phyloP scores from a whole-genome alignment of 2,113 vertebrate genomes.

The Stercorarius parasiticus region DNA sequence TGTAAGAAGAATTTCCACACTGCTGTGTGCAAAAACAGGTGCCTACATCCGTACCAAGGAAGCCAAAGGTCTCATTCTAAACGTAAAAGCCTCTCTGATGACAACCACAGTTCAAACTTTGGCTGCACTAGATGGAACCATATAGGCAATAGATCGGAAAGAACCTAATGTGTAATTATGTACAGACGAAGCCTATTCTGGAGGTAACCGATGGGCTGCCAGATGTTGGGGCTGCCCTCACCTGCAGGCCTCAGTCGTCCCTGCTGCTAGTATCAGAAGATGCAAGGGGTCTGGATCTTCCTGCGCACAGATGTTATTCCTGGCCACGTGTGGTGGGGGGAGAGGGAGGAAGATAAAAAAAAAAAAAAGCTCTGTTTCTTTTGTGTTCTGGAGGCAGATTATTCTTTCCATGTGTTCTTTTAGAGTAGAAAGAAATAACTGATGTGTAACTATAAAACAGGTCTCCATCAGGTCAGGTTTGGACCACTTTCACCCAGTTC shows the following conservation, averaged over 20 bases:
- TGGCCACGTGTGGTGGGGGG: not conserved
- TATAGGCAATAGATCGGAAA: not conserved
- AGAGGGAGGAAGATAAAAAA: no score
- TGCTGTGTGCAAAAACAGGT: not conserved
- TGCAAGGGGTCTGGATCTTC: conserved; percentile 52
- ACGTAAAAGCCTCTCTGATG: not conserved
- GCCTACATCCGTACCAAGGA: not conserved
- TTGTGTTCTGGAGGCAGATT: conserved; percentile 44
- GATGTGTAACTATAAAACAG: conserved; percentile 64
- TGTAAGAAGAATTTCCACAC: not conserved
- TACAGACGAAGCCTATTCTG: not conserved
- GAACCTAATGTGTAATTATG: not conserved
- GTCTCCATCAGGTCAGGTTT: conserved; percentile 57
- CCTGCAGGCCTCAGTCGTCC: not conserved
- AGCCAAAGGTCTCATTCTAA: not conserved
- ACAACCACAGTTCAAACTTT: not conserved
- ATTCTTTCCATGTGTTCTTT: conserved; percentile 58
- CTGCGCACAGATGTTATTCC: conserved; percentile 40
- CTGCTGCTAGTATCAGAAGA: conserved; percentile 30
- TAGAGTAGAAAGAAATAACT: conserved; percentile 64
- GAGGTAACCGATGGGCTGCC: conserved; percentile 28
- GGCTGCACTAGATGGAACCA: not conserved
- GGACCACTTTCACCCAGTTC: conserved; percentile 28
- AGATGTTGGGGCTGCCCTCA: conserved; percentile 17
- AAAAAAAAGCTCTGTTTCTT: conserved; percentile 28